phyloP scores from a whole-genome alignment of 2,888 invertebrate species.

The Rhyacophila evoluta region DNA sequence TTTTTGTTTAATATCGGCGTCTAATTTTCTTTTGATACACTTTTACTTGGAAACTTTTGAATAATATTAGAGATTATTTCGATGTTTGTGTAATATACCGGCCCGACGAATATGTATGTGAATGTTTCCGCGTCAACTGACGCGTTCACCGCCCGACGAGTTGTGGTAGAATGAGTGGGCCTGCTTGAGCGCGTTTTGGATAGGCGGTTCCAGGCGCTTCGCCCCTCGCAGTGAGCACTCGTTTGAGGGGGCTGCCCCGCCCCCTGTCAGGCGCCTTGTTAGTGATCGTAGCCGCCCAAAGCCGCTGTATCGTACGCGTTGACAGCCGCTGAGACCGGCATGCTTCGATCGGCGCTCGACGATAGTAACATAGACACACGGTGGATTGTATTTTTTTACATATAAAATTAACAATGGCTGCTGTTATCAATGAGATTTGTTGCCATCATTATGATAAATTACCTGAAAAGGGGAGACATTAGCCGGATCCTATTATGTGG shows the following conservation, averaged over 20 bases:
- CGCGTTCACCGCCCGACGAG: slow-evolving; percentile 10
- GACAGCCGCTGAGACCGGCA: slow-evolving; percentile 5
- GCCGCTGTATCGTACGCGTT: background rate
- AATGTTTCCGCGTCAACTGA: background rate
- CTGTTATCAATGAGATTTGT: too few relatives aligned
- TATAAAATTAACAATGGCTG: background rate
- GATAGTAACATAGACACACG: background rate
- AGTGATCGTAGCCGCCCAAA: background rate
- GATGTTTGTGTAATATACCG: too few relatives aligned
- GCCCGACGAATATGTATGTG: background rate
- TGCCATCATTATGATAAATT: too few relatives aligned
- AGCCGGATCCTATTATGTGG: too few relatives aligned
- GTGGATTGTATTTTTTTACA: background rate
- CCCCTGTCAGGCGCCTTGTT: background rate
- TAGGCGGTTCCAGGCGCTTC: slow-evolving; percentile 9
- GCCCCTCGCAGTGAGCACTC: background rate
- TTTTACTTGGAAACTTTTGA: too few relatives aligned
- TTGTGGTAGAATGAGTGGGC: slow-evolving; percentile 1
- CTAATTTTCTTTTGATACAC: too few relatives aligned
- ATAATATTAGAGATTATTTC: too few relatives aligned
- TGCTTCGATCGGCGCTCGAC: background rate
- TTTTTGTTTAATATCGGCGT: too few relatives aligned
- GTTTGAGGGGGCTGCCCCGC: background rate
- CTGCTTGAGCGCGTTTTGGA: background rate
- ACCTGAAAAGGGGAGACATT: too few relatives aligned